A percentile compares a stretch with the other conserved stretches of the same genome.
phyloP scores from a whole-genome alignment of 2,888 invertebrate genomes.

The Zygaena filipendulae region DNA sequence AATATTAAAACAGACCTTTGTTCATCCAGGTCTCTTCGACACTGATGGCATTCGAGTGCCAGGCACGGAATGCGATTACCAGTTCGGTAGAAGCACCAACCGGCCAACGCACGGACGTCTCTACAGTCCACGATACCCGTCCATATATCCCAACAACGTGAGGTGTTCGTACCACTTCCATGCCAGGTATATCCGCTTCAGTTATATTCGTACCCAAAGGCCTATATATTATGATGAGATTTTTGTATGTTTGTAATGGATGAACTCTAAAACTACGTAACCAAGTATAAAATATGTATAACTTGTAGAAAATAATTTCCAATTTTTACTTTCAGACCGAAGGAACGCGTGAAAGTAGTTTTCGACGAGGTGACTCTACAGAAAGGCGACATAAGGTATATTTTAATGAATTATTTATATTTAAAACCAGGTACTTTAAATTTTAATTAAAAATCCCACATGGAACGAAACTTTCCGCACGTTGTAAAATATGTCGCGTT shows the following conservation, averaged over 20 bases:
- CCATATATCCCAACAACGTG: slow-evolving; percentile 92
- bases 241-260: too few relatives aligned
- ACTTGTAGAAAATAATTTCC: too few relatives aligned
- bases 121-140: slow-evolving; percentile 95
- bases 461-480: too few relatives aligned
- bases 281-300: too few relatives aligned
- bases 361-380: slow-evolving; percentile 85
- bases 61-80: slow-evolving; percentile 86
- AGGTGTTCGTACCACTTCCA: slow-evolving; percentile 90
- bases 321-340: slow-evolving; percentile 68
- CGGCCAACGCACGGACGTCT: slow-evolving; percentile 79
- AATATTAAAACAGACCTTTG: background rate
- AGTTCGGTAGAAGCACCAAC: slow-evolving; percentile 80
- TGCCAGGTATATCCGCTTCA: slow-evolving; percentile 72
- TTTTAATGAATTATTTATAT: too few relatives aligned
- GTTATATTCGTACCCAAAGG: background rate
- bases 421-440: slow-evolving; percentile 1
- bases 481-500: too few relatives aligned
- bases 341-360: slow-evolving; percentile 81
- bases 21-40: slow-evolving; percentile 76
- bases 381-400: slow-evolving; percentile 81
- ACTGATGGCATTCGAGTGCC: slow-evolving; percentile 80
- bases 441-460: background rate
- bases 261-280: too few relatives aligned
- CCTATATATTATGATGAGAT: too few relatives aligned